Evolutionary conservation across 1,140 invertebrate genomes (phyloP).

Genomic region (Pogonomyrmex californicus): DNA sequence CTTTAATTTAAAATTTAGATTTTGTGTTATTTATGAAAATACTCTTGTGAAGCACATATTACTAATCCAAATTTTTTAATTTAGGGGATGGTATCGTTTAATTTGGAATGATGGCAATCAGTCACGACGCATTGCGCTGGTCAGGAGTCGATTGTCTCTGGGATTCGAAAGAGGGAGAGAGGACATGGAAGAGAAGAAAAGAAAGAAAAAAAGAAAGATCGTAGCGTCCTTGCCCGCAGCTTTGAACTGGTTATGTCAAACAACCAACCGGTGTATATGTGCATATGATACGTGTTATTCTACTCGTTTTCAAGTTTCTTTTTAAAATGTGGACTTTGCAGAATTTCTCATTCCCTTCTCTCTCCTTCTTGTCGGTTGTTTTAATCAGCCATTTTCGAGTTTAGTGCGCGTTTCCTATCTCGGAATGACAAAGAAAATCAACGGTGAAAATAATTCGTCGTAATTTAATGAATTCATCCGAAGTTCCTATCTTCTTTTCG

Average conservation of each 20-base stretch:
- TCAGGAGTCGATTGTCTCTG: constrained; percentile 67
- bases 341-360: constrained; percentile 12
- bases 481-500: background rate
- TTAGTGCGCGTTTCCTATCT: constrained; percentile 12
- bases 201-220: constrained; percentile 27
- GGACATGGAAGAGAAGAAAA: constrained; percentile 15
- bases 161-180: background rate
- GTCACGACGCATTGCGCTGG: constrained; percentile 65
- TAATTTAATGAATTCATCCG: constrained; percentile 32
- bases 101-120: constrained; percentile 23
- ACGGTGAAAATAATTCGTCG: constrained; percentile 8
- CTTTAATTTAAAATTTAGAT: background rate
- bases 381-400: constrained; percentile 41
- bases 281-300: constrained; percentile 42
- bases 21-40: background rate
- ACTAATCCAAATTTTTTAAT: constrained; percentile 1
- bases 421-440: background rate
- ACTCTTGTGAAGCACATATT: background rate
- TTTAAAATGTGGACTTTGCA: constrained; percentile 15
- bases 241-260: constrained; percentile 75
- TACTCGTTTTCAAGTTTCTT: constrained; percentile 56
- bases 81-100: background rate
- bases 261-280: constrained; percentile 50
- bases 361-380: constrained; percentile 40
- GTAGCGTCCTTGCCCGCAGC: constrained; percentile 73